Evolutionary conservation across 2,888 invertebrate species (phyloP), one percentile per base, ranked within the genome.

Genomic region (Nomada goodeniana): DNA sequence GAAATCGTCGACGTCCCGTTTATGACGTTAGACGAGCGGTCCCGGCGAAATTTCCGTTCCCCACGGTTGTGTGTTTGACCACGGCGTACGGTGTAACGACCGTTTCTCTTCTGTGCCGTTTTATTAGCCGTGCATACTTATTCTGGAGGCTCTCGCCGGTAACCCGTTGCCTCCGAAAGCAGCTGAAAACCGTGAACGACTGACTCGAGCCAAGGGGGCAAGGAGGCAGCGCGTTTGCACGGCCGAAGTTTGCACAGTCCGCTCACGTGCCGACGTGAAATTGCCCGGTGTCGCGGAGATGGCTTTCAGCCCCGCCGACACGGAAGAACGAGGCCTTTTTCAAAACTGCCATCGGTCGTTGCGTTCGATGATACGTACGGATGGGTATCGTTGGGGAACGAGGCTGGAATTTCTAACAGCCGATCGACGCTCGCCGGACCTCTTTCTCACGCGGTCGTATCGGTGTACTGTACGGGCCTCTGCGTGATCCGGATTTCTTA

Each of bases 231-330:
- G 81, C 85, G 89, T 89, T 90, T 84, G 84, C 86, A 74, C 68
- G 79, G 59, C 50, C 79, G 69, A 85, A 86, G 89, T 92, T 92
- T 91, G 87, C 89, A 88, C 87, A 92, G 91, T 92, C 92, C 75
- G 86, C 88, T 92, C 92, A 92, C 92, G 92, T 90, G 91, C 89
- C 89, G 86, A 87, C 91, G 89, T 87, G 90, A 91, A 92, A 92
- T 91, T 90, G 86, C 89, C 78, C 82, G 74, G 63, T 80, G 87
- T 85, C 77, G 80, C 87, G 87, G 86, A 86, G 80, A 71, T 50
- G 71, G 80, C 80, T 80, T 80, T 80, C 80, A 80, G 80, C 3
- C 3, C 71, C 65, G 64, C 61, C 78, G 79, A 79, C 71, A 57
- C 80, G 80, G 80, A 79, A 79, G 78, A 71, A 86, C 85, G 87